Percentiles rank a stretch among this genome's conserved stretches.
Evolutionary conservation across 1,140 invertebrate species (phyloP).

Genomic region (Druon quercuslanigerum): DNA sequence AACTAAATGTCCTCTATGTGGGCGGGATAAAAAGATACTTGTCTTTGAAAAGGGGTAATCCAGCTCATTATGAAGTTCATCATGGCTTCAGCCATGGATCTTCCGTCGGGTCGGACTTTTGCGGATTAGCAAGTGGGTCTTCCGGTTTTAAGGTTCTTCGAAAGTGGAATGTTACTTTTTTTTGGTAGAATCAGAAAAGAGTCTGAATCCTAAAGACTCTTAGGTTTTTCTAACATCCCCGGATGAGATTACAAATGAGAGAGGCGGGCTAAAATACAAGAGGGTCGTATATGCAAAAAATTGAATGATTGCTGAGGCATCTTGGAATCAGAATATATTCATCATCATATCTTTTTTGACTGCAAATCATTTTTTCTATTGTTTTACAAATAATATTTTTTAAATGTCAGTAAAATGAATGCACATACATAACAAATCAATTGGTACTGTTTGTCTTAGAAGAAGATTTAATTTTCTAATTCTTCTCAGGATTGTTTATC

Average conservation of each 20-base stretch:
- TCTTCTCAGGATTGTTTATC: not conserved
- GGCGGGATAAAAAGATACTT: slow-evolving; percentile 71
- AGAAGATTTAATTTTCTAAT: too few species aligned
- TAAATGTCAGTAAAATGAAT: too few species aligned
- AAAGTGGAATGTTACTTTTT: slow-evolving; percentile 23
- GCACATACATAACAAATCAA: too few species aligned
- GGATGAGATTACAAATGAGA: not conserved
- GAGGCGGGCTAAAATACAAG: not conserved
- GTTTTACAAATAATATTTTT: too few species aligned
- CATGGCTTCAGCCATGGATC: slow-evolving; percentile 39
- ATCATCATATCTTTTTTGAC: too few species aligned
- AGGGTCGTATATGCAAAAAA: not conserved
- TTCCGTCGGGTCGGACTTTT: slow-evolving; percentile 18
- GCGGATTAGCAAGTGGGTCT: slow-evolving; percentile 30
- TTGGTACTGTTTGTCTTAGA: too few species aligned
- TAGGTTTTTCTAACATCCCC: not conserved
- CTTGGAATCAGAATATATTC: too few species aligned
- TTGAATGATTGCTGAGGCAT: not conserved
- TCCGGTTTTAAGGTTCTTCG: slow-evolving; percentile 32
- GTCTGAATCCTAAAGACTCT: too few species aligned
- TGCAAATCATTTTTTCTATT: too few species aligned
- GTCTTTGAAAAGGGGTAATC: slow-evolving; percentile 50
- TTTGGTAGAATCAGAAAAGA: not conserved
- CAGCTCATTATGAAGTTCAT: slow-evolving; percentile 41
- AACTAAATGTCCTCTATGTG: slow-evolving; percentile 63